phyloP scores from a whole-genome alignment of 1,140 invertebrate genomes.

The Aricia agestis region DNA sequence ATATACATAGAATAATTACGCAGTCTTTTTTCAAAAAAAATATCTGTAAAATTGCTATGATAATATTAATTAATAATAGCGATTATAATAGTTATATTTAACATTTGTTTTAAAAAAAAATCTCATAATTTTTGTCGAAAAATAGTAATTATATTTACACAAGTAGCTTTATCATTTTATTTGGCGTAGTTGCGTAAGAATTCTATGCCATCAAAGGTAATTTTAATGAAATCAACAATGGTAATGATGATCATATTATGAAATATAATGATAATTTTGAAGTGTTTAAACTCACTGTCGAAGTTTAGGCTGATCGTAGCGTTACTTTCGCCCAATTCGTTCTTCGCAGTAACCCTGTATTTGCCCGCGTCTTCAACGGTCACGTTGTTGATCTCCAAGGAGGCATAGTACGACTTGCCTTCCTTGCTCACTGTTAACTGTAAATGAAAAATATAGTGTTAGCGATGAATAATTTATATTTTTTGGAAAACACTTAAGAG shows the following conservation, averaged over 20 bases:
- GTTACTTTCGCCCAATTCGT: slow-evolving; percentile 96
- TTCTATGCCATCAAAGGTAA: background rate
- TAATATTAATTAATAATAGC: no score
- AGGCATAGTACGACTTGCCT: slow-evolving; percentile 94
- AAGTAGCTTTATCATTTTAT: no score
- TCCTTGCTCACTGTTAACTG: slow-evolving; percentile 93
- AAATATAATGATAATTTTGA: background rate
- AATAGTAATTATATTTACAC: no score
- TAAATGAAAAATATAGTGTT: slow-evolving; percentile 35
- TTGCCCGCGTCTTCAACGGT: slow-evolving; percentile 98
- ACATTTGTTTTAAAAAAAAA: no score
- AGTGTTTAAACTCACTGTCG: slow-evolving; percentile 89
- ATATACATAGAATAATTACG: no score
- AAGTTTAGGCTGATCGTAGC: slow-evolving; percentile 97
- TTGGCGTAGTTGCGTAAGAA: background rate
- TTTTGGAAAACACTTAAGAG: no score
- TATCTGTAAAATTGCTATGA: no score
- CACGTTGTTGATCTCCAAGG: slow-evolving; percentile 94
- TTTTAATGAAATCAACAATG: background rate
- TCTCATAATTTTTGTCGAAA: no score
- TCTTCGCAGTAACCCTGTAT: slow-evolving; percentile 97
- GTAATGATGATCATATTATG: background rate
- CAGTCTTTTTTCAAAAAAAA: no score
- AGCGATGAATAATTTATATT: no score
- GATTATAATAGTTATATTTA: no score